Conservation (phyloP, 1,140 invertebrate genomes). For the Apocrypta bakeri region DNA sequence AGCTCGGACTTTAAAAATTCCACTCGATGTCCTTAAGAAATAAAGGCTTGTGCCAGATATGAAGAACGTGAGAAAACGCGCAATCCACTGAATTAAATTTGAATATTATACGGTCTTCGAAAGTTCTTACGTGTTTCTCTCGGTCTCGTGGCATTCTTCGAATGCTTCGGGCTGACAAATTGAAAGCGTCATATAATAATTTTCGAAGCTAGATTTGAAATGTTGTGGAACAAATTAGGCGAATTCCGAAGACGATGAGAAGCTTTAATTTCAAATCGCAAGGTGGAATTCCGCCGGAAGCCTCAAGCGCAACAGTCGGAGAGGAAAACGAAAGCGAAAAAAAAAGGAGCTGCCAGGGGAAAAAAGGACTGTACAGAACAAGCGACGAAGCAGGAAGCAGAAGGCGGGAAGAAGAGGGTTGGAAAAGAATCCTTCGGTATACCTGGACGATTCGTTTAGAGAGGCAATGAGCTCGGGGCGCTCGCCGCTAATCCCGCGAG, state of each 20-base stretch:
- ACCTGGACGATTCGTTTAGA: slow-evolving; percentile 1
- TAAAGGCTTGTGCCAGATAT: too few relatives aligned
- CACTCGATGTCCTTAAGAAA: too few relatives aligned
- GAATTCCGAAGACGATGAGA: background rate
- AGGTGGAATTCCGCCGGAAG: background rate
- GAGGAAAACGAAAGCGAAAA: background rate
- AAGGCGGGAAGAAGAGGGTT: background rate
- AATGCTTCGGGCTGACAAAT: background rate
- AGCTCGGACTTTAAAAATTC: too few relatives aligned
- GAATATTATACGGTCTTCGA: too few relatives aligned
- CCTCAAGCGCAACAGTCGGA: background rate
- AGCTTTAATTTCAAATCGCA: background rate
- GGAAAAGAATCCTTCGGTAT: slow-evolving; percentile 24
- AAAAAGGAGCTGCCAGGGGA: background rate
- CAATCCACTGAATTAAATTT: too few relatives aligned
- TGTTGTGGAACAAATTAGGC: background rate
- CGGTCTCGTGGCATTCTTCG: background rate
- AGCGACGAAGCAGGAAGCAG: background rate
- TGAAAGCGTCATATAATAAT: background rate
- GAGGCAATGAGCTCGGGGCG: background rate
- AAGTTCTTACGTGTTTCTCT: background rate
- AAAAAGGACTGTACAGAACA: background rate
- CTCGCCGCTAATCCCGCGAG: slow-evolving; percentile 31
- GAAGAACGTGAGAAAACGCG: too few relatives aligned
- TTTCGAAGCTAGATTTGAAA: background rate